A percentile compares a stretch with the other conserved stretches of the same genome.
Evolutionary conservation across 2,888 invertebrate species (phyloP).

Genomic region (Ormyrus rosae): DNA sequence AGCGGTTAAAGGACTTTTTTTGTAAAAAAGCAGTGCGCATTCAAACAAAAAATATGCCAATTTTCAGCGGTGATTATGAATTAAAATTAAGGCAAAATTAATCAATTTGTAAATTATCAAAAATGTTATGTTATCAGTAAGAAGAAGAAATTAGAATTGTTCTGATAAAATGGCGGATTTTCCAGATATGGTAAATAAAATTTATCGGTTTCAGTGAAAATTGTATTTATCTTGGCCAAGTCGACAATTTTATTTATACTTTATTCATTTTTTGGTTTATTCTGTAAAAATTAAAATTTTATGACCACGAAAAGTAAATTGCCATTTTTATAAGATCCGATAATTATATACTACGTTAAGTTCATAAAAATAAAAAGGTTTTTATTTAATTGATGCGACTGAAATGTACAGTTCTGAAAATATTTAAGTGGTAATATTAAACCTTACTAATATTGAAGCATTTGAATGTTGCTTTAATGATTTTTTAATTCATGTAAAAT

Average conservation of each 20-base stretch:
- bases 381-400: not conserved
- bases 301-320: constrained; percentile 43
- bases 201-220: constrained; percentile 15
- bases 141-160: not conserved
- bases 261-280: constrained; percentile 30
- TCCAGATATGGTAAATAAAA: constrained; percentile 4
- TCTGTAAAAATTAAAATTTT: constrained; percentile 35
- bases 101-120: constrained; percentile 41
- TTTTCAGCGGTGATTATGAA: constrained; percentile 35
- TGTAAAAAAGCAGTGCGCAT: not conserved
- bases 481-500: constrained; percentile 26
- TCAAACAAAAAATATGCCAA: not conserved
- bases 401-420: too few species aligned
- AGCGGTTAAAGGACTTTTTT: not conserved
- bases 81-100: not conserved
- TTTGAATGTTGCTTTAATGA: constrained; percentile 5
- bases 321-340: constrained; percentile 50
- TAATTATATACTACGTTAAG: constrained; percentile 29
- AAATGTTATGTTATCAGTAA: not conserved
- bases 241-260: constrained; percentile 10
- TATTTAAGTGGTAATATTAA: not conserved
- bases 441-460: not conserved
- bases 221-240: constrained; percentile 22
- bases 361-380: constrained; percentile 5
- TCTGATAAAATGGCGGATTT: not conserved